These are phyloP conservation scores for Todiramphus chloris DNA, from an alignment of 2,113 vertebrate genomes.

Conservation along the genomic window DNA sequence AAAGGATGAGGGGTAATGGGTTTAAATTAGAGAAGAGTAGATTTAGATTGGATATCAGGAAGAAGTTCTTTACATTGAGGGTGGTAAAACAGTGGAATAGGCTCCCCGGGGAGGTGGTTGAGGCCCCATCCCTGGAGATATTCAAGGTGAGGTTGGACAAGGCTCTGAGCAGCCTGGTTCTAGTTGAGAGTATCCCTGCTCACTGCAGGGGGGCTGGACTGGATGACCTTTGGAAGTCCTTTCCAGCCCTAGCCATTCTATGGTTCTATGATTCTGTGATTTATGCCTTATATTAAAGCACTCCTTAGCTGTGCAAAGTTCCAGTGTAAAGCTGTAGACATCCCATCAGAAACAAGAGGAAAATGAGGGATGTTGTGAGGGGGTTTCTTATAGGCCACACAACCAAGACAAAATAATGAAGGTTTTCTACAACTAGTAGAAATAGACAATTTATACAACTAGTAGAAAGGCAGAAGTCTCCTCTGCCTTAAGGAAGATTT, in stretches of 20 bases:
- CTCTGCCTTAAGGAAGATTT: neutral
- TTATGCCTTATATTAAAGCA: neutral
- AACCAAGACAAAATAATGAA: neutral
- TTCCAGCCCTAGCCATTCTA: neutral
- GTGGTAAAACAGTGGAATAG: too few relatives aligned
- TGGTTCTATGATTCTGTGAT: neutral
- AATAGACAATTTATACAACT: neutral
- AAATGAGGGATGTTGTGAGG: neutral
- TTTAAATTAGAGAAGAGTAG: too few relatives aligned
- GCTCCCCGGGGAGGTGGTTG: too few relatives aligned
- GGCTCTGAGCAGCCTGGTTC: too few relatives aligned
- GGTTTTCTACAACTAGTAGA: neutral
- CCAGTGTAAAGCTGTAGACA: neutral
- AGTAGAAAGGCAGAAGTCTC: neutral
- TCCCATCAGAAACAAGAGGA: neutral
- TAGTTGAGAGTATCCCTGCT: too few relatives aligned
- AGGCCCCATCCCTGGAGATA: too few relatives aligned
- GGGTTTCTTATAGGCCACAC: neutral
- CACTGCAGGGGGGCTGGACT: too few relatives aligned
- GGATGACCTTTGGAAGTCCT: too few relatives aligned
- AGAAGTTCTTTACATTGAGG: too few relatives aligned
- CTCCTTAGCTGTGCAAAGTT: neutral
- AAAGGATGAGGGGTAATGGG: too few relatives aligned
- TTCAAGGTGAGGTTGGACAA: too few relatives aligned
- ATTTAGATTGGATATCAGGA: too few relatives aligned